Conservation (phyloP, 2,797 vertebrate species). For the Crypturellus tataupa region DNA sequence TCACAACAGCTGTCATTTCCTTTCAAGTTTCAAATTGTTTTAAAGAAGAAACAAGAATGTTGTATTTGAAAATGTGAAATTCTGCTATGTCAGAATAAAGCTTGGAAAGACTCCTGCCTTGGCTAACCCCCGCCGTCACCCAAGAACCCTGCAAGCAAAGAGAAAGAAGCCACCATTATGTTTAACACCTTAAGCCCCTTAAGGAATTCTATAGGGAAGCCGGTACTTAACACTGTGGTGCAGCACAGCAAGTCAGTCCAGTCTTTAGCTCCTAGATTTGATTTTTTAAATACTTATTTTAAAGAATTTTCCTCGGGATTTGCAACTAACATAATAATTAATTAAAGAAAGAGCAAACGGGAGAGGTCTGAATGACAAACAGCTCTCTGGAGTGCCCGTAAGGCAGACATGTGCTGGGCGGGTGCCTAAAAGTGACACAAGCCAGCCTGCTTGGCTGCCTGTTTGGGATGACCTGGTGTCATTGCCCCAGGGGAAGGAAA, state of each 20-base stretch:
- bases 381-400: background rate
- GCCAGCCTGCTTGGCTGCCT: no score
- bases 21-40: background rate
- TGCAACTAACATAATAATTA: background rate
- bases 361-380: background rate
- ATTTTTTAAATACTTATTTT: background rate
- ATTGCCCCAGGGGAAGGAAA: background rate
- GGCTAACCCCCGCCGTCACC: background rate
- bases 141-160: background rate
- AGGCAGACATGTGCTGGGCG: background rate
- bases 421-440: background rate
- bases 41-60: background rate
- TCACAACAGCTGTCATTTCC: background rate
- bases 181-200: background rate
- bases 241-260: background rate
- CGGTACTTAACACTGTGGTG: background rate
- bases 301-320: background rate
- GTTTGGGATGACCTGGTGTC: slow-evolving; percentile 17
- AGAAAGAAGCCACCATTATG: rapidly evolving
- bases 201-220: background rate
- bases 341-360: background rate
- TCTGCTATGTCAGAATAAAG: background rate
- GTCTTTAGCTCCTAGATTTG: background rate
- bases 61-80: background rate
- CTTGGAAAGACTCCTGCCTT: background rate